Base-by-base conservation (phyloP, 2,797 vertebrate species). In the Heterohyrax brucei region DNA sequence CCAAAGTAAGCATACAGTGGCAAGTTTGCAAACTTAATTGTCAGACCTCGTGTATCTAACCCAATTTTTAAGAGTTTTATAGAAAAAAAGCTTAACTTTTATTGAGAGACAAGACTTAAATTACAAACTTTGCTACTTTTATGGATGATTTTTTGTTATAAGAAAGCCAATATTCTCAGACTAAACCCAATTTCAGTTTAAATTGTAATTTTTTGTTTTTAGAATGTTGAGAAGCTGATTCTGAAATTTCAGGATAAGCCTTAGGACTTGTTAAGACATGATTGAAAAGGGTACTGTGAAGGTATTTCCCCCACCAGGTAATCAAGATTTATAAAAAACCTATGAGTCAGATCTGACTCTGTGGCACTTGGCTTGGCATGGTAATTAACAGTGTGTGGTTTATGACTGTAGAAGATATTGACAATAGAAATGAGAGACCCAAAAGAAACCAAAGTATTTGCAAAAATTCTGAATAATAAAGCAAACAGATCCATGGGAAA, bases 81-180 rank as follows among this genome's bases (percentile, higher is more conserved):
- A 21, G 33, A 82, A 13, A 66, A 82, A 56, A 50, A 39, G 3
- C 46, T 87, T 56, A 56, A 56, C 13, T 56, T 56, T 56, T 10
- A 56, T 56, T 56, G 53, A 56, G 53, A 56, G 53, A 16, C 53
- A 56, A 56, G 53, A 56, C 53, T 16, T 56, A 91, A 95, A 88
- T 44, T 53, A 33, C 83, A 62, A 87, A 8, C 19, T 61, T 82
- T 26, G 12, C 50, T 53, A 82, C 26, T n/a, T 87, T 87, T 44
- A 68, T 92, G 39, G 62, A 72, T 62, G 39, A 87, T 7, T 78
- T 91, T 30, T n/a, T 84, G 3, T 83, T 87, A 48, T 33, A 84
- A 59, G 62, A 59, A 79, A 62, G 12, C 44, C 30, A 64, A 8
- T 13, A 83, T 22, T 39, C 5, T n/a, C 24, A 79, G n/a, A 50